Base-by-base conservation (phyloP, 2,888 invertebrate genomes). In the Platynereis dumerilii region DNA sequence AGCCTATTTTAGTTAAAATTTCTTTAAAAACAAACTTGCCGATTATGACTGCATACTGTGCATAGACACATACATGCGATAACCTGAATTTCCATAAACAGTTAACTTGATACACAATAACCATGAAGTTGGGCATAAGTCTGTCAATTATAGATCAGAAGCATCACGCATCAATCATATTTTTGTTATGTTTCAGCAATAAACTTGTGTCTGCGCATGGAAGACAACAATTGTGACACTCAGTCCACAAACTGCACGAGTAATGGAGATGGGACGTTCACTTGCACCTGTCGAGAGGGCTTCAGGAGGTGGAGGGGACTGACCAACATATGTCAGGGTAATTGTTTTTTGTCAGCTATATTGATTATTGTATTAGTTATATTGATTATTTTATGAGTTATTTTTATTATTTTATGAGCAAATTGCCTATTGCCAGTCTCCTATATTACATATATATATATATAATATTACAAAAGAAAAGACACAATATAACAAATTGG, bases 271-370 rank as follows among this genome's bases (percentile, higher is more conserved):
- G 61, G 61, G 17, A 61, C 61, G 2, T 61, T 55, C 55, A 28
- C 55, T 39, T 61, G 61, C 27, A 15, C 26, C 12, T 61, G 61
- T 20, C 34, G 34, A 7, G 12, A n/a, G n/a, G 61, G 61, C 12
- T 61, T 26, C 42, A 7, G 26, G 34, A 12, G 26, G 10, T 61
- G 55, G 55, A 34, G 39, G 1, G 45, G 54, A 5, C 17, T 42
- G 26, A 55, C 20, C n/a, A 55, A 22, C n/a, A 55, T 61, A 28
- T 61, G 61, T 22, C 61, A 61, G 54, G 61, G 61, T 61, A 22
- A 28, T 34, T 34, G 5, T 7, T 22, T 48, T 22, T 3, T 22
- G 17, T 17, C 55, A 15, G 26, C 7, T 15, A 55, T 15, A 7
- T 55, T 55, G 55, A 24, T n/a, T 52, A 52, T 17, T 52, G 10